Base-by-base conservation (phyloP, 2,113 vertebrate genomes). In the Nothoprocta perdicaria region DNA sequence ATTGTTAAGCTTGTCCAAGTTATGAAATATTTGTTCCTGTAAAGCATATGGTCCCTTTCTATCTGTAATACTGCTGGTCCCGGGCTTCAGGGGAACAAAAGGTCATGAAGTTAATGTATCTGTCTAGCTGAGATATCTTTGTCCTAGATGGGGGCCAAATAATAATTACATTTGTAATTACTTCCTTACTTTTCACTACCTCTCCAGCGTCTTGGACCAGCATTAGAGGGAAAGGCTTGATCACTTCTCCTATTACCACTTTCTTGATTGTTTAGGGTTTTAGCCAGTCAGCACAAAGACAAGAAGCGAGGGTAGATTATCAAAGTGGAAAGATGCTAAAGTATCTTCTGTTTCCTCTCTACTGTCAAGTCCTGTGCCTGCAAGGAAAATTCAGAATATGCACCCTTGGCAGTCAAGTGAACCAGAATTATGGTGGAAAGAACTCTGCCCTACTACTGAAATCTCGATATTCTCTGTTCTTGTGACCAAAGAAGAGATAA, bases 401-500 rank as follows among this genome's bases (percentile, higher is more conserved):
- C 3, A n/a, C 27, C 29, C 50, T 33, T 80, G 53, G 48, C 57
- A 71, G 18, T 29, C 5, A 85, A 19, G 57, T 66, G 52, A 61
- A 82, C 57, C 77, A 80, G 84, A 67, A 88, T 88, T 90, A 79
- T 80, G 29, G 40, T 24, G 88, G 78, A 76, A 91, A 40, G 1
- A 52, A 19, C 1, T 52, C 75, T 35, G 41, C 81, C 45, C 53
- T 69, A 73, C 83, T 82, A 76, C 21, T 60, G 29, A 93, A 95
- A 26, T 68, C 78, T 7, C 67, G 62, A 26, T 58, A 68, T 80
- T 93, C 26, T 85, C n/a, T 86, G 75, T 96, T 87, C 61, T 90
- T 53, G 31, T 67, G 90, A 88, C 94, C 75, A 95, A 86, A 60
- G 84, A 88, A 78, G 76, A 96, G 87, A 91, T 1, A 4, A 43